Conservation (phyloP, 2,797 vertebrate species). For the Phyllotis vaccarum region DNA sequence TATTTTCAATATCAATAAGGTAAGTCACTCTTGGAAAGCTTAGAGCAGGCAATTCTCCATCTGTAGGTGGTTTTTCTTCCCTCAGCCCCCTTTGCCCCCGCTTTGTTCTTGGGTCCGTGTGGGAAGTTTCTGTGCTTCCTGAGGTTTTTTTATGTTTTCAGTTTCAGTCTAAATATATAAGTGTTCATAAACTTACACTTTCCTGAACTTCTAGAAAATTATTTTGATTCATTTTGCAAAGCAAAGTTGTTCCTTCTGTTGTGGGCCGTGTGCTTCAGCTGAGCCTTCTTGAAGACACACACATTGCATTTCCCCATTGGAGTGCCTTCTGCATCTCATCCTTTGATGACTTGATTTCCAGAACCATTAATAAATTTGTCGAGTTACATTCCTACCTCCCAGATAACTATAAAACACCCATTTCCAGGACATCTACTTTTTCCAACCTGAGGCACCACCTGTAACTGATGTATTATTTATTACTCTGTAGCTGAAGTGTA, state of each 20-base stretch:
- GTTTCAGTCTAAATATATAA: constrained; percentile 3
- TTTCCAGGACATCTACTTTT: not conserved
- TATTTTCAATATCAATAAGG: no score
- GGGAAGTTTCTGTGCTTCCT: not conserved
- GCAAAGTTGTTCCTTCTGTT: not conserved
- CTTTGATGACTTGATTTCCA: constrained; percentile 9
- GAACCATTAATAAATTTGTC: not conserved
- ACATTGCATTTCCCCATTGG: not conserved
- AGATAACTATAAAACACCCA: constrained; percentile 9
- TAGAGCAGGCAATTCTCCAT: fast-evolving
- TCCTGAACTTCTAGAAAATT: not conserved
- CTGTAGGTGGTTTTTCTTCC: not conserved
- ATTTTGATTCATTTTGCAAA: not conserved
- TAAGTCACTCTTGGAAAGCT: not conserved
- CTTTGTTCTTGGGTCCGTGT: not conserved
- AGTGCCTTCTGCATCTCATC: not conserved
- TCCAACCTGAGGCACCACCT: not conserved
- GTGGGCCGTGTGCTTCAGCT: not conserved
- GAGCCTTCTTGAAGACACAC: not conserved
- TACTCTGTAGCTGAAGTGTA: not conserved
- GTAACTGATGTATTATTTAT: not conserved
- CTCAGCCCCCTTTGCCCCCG: not conserved
- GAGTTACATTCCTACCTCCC: not conserved
- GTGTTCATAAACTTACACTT: not conserved
- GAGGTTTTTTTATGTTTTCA: not conserved